These are phyloP conservation scores for Calyptommatus sinebrachiatus DNA, from an alignment of 2,113 vertebrate genomes.

Conservation along the genomic window DNA sequence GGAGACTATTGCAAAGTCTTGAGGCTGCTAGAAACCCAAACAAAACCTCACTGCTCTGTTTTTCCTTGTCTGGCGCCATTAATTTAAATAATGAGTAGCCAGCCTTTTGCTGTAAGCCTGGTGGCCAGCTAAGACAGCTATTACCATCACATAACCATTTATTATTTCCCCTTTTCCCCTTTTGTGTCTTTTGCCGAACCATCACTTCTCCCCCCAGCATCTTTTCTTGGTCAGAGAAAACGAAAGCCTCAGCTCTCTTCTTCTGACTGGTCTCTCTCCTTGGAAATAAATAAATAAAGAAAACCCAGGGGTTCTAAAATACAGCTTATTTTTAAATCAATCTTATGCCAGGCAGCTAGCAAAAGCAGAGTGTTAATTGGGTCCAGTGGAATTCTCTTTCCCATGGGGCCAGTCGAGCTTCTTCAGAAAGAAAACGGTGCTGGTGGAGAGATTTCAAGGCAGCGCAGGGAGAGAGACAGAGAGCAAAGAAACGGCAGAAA, in stretches of 20 bases:
- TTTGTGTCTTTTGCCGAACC: neutral
- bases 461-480: constrained; percentile 29
- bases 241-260: constrained; percentile 22
- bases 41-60: neutral
- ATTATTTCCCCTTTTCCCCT: constrained; percentile 2
- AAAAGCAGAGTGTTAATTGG: constrained; percentile 76
- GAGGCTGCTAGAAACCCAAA: neutral
- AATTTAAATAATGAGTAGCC: constrained; percentile 42
- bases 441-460: neutral
- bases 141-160: constrained; percentile 2
- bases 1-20: too few relatives aligned
- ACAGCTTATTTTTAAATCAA: constrained; percentile 72
- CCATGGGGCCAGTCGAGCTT: constrained; percentile 63
- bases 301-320: constrained; percentile 58
- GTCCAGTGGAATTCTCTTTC: constrained; percentile 74
- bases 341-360: constrained; percentile 64
- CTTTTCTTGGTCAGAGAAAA: neutral
- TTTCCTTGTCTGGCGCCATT: neutral
- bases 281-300: too few relatives aligned
- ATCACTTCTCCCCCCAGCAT: neutral
- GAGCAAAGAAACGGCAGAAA: neutral
- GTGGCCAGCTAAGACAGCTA: constrained; percentile 42
- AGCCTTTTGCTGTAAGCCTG: constrained; percentile 44
- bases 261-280: constrained; percentile 38
- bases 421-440: constrained; percentile 55